These are phyloP conservation scores for Polietes domitor DNA, from an alignment of 2,888 invertebrate species.

Conservation along the genomic window DNA sequence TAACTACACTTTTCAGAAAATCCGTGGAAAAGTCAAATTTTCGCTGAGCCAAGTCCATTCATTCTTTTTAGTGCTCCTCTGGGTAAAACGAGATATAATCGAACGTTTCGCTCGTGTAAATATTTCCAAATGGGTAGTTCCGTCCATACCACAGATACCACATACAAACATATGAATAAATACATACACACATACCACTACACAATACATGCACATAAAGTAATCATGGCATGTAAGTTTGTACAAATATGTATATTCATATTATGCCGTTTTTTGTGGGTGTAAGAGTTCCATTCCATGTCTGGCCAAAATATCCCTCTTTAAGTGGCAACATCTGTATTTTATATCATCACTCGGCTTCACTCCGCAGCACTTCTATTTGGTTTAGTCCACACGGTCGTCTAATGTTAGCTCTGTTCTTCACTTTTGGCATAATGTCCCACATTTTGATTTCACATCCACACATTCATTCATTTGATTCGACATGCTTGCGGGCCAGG, in stretches of 20 bases:
- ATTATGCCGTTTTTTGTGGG: background rate
- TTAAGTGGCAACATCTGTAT: constrained; percentile 58
- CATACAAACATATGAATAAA: too few relatives aligned
- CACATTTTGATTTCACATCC: constrained; percentile 39
- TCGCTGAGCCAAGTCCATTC: too few relatives aligned
- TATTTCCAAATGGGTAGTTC: background rate
- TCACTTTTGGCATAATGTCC: constrained; percentile 47
- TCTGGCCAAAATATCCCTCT: constrained; percentile 35
- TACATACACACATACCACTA: background rate
- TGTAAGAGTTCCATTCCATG: constrained; percentile 17
- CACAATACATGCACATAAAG: background rate
- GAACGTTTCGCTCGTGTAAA: background rate
- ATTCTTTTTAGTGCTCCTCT: too few relatives aligned
- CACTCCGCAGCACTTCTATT: background rate
- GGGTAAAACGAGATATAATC: too few relatives aligned
- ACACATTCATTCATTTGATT: background rate
- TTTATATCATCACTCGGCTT: constrained; percentile 49
- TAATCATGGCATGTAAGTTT: background rate
- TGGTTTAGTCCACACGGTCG: background rate
- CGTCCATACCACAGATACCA: background rate
- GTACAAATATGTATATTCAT: background rate
- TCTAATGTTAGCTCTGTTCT: constrained; percentile 3
- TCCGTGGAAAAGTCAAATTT: too few relatives aligned
- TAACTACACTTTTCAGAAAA: too few relatives aligned
- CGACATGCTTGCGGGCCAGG: background rate